These are phyloP conservation scores for Scomberomorus guttatus DNA, from an alignment of 2,797 vertebrate genomes.

Conservation along the genomic window DNA sequence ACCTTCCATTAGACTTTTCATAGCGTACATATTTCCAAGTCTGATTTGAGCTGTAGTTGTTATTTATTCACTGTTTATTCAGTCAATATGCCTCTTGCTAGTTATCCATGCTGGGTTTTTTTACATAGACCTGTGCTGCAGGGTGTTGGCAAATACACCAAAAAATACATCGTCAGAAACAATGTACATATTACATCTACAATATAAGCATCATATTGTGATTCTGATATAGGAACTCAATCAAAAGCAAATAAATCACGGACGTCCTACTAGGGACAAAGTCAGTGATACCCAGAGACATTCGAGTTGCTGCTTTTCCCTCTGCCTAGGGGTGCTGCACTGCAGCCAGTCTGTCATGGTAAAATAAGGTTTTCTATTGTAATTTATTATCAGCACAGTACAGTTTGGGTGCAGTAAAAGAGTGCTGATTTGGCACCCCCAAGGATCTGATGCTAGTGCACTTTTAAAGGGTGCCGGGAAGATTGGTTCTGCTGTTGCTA, in stretches of 20 bases:
- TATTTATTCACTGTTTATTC: slow-evolving; percentile 8
- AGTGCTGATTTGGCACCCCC: slow-evolving; percentile 62
- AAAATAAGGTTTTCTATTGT: slow-evolving; percentile 61
- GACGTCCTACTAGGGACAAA: slow-evolving; percentile 9
- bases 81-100: neutral
- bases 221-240: neutral
- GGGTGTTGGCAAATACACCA: neutral
- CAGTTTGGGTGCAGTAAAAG: slow-evolving; percentile 55
- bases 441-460: slow-evolving; percentile 39
- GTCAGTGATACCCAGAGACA: slow-evolving; percentile 17
- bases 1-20: neutral
- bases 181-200: neutral
- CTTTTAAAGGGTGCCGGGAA: slow-evolving; percentile 49
- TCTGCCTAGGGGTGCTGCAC: slow-evolving; percentile 38
- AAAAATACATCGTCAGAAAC: too few relatives aligned
- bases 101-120: neutral
- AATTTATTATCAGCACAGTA: slow-evolving; percentile 62
- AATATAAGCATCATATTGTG: neutral
- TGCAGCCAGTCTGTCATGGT: slow-evolving; percentile 56
- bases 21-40: too few relatives aligned
- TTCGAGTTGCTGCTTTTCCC: slow-evolving; percentile 39
- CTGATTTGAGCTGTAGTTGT: neutral
- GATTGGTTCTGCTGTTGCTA: slow-evolving; percentile 53
- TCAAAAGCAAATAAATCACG: slow-evolving; percentile 14
- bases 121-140: neutral